Evolutionary conservation across 2,888 invertebrate species (phyloP), one percentile per base, ranked within the genome.

Genomic region (Erebia palarica): DNA sequence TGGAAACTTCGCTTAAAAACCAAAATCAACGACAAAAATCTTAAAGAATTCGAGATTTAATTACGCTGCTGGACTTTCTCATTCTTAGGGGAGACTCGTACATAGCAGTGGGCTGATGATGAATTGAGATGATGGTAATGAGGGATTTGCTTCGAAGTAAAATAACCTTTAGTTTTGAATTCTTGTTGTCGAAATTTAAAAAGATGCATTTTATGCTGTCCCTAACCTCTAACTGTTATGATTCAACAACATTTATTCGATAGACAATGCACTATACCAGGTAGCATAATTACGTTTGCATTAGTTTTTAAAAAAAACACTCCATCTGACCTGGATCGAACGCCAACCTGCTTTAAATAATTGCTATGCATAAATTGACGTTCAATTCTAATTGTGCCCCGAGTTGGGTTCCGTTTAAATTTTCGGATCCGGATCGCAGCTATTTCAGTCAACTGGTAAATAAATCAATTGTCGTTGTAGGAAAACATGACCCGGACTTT

Each of bases 261-360:
- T 21, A 16, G 11, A 11, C 57, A 1, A 18, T 21, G 84, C 86
- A 82, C 83, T 81, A 81, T 81, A 81, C 78, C 83, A 86, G 85
- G 82, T 84, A 83, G 85, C 84, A 81, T 87, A 84, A 85, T 86
- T 84, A 87, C 86, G 90, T 86, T 88, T 88, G 88, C 88, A 88
- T 91, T 91, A 90, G 88, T 91, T 90, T 89, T 85, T 87, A 91
- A 89, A 91, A 91, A 89, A 91, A 91, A 89, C 90, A 91, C 90
- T 92, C 89, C 88, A 89, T 90, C 88, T 90, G 91, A 91, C 90
- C 91, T 86, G 87, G 86, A 90, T 91, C 84, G 88, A 89, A 88
- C 85, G 88, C 81, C 82, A 85, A 85, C 82, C 83, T 86, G 87
- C 89, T 86, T 83, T 86, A 86, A 86, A 83, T 91, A 89, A 91